Base-by-base conservation (phyloP, 2,113 vertebrate species). In the Calyptommatus sinebrachiatus region DNA sequence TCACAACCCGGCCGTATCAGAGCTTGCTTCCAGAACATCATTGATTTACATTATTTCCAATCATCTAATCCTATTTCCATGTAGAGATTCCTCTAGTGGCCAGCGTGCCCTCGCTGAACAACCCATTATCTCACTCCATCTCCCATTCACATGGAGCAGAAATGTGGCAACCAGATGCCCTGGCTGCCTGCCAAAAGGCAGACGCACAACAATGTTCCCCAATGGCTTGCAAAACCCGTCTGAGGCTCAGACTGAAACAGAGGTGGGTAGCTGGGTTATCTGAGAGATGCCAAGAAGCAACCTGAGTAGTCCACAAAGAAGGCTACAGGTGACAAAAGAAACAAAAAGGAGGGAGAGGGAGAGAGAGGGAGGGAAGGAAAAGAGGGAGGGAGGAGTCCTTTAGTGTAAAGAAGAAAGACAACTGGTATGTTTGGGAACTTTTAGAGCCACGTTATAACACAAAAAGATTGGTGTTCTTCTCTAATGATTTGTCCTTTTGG, bases 31-130 rank as follows among this genome's bases (percentile, higher is more conserved):
- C 65, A 76, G 72, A 67, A 66, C 68, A 68, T 75, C 48, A 41
- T 22, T 77, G 74, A 73, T 72, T 81, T 26, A 48, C 73, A 77
- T 10, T 71, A 46, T 61, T 76, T 71, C 68, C 80, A 79, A 71
- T 79, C 66, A 57, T 71, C 79, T 75, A 85, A 85, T 71, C 77
- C 72, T 65, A 75, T 82, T 75, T 76, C 71, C 46, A 78, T 29
- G 22, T 78, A 65, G 48, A 74, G 61, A 63, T 71, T 60, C 65
- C 62, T 65, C 53, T 69, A 53, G 71, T 28, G 35, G 79, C 31
- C 71, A 22, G 46, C 31, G 4, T 53, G 31, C 66, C 61, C 48
- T 73, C 60, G n/a, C 12, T 57, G 60, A 45, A 72, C 57, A 74
- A 60, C 65, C 60, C 16, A 63, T 78, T 77, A 73, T 85, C 71